Evolutionary conservation across 2,113 vertebrate genomes (phyloP), one percentile per base, ranked within the genome.

Genomic region (Cephalopterus ornatus): DNA sequence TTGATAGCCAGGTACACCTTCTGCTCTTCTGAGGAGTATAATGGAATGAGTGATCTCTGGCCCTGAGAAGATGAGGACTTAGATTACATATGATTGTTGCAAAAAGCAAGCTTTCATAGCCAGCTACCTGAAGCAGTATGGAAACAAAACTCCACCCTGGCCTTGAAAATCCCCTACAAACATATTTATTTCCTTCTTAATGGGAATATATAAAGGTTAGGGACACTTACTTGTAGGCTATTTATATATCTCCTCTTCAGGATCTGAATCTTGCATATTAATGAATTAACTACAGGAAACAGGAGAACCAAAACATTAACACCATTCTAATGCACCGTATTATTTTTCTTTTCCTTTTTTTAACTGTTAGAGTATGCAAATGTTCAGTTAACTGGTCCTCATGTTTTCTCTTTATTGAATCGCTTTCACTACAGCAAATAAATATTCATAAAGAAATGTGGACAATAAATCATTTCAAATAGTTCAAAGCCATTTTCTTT

Each of bases 361-460:
- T 9, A 94, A 93, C 92, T 2, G 11, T 91, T 95, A 74, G 92
- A 81, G 79, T 94, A 97, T 96, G 96, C 92, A 97, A 97, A 97
- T 97, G 39, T 68, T 95, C 74, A 41, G 85, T 95, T 97, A 97
- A 96, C 97, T 88, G 92, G 91, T 95, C 91, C 77, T 95, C 77
- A 61, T 97, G 96, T 94, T 97, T 97, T 96, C 92, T 93, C 79
- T 93, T 97, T 96, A 96, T 95, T 95, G 89, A 97, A 96, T 97
- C 95, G 96, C 94, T 97, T 95, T 97, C 76, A 73, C 77, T 91
- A 59, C 92, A 80, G 83, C 92, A 97, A 97, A 97, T 97, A 97
- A 97, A 97, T 97, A 97, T 97, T 97, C 97, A 97, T 97, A 97
- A 95, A 95, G 95, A 96, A 97, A 91, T 68, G 80, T 73, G 94